Evolutionary conservation across 2,888 invertebrate species (phyloP).

Genomic region (Sesamia inferens): DNA sequence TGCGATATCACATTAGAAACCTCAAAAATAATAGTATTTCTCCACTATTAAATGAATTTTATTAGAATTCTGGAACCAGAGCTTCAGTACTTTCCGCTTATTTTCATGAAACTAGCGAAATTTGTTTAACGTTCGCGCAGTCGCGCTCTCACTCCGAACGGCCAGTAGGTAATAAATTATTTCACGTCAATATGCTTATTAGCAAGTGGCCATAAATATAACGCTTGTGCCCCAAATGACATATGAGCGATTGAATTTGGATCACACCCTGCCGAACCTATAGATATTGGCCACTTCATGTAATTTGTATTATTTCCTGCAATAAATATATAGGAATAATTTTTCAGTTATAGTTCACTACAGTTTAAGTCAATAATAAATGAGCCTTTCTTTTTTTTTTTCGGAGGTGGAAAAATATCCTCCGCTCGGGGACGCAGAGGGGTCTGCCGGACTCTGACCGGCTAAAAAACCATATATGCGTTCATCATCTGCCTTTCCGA

Average conservation of each 20-base stretch:
- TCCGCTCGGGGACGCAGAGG: too few relatives aligned
- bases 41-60: too few relatives aligned
- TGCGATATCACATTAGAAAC: too few relatives aligned
- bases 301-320: neutral
- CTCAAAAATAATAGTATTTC: too few relatives aligned
- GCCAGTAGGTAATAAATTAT: slow-evolving; percentile 35
- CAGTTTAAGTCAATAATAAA: too few relatives aligned
- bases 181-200: slow-evolving; percentile 39
- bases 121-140: neutral
- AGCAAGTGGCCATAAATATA: slow-evolving; percentile 41
- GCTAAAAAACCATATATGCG: too few relatives aligned
- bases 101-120: slow-evolving; percentile 4
- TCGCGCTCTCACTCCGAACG: neutral
- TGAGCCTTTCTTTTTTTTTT: too few relatives aligned
- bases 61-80: too few relatives aligned
- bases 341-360: too few relatives aligned
- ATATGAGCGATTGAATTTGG: slow-evolving; percentile 52
- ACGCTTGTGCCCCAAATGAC: slow-evolving; percentile 40
- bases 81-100: neutral
- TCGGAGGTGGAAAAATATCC: too few relatives aligned
- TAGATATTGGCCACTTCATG: slow-evolving; percentile 24
- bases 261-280: slow-evolving; percentile 46
- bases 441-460: too few relatives aligned
- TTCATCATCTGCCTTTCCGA: too few relatives aligned
- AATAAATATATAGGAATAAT: neutral